Evolutionary conservation across 2,797 vertebrate species (phyloP).

Genomic region (Siniperca undulata): DNA sequence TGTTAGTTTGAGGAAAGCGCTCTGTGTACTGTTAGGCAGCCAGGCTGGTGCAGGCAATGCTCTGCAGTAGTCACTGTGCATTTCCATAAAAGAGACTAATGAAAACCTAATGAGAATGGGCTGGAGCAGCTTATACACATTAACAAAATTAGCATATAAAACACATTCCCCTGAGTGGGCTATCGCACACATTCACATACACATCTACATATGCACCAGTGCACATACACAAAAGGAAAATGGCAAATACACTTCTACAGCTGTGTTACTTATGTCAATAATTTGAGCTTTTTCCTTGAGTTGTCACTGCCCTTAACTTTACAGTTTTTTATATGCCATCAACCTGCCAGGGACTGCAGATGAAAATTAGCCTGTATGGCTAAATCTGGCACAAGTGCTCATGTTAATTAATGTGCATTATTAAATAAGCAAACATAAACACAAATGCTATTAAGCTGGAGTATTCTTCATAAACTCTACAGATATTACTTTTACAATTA

Average conservation of each 20-base stretch:
- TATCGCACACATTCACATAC: slow-evolving; percentile 32
- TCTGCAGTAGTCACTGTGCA: slow-evolving; percentile 63
- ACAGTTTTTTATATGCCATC: background rate
- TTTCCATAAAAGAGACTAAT: slow-evolving; percentile 83
- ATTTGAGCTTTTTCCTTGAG: slow-evolving; percentile 2
- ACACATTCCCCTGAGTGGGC: slow-evolving; percentile 70
- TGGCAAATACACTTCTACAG: slow-evolving; percentile 40
- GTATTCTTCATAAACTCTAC: background rate
- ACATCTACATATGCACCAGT: slow-evolving; percentile 31
- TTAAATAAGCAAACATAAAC: no score
- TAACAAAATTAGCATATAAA: slow-evolving; percentile 85
- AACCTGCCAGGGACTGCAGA: no score
- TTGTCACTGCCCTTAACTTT: background rate
- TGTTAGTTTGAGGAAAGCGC: slow-evolving; percentile 38
- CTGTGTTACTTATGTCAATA: slow-evolving; percentile 21
- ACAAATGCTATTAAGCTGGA: background rate
- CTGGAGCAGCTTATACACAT: slow-evolving; percentile 81
- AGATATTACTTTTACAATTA: slow-evolving; percentile 13
- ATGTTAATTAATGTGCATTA: no score
- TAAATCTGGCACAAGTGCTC: no score
- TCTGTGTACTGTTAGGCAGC: slow-evolving; percentile 46
- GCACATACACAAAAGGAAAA: slow-evolving; percentile 24
- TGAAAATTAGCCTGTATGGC: no score
- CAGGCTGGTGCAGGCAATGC: slow-evolving; percentile 28
- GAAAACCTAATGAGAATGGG: slow-evolving; percentile 85